These are phyloP conservation scores for Leptogaster cylindrica DNA, from an alignment of 2,888 invertebrate species.

Conservation along the genomic window DNA sequence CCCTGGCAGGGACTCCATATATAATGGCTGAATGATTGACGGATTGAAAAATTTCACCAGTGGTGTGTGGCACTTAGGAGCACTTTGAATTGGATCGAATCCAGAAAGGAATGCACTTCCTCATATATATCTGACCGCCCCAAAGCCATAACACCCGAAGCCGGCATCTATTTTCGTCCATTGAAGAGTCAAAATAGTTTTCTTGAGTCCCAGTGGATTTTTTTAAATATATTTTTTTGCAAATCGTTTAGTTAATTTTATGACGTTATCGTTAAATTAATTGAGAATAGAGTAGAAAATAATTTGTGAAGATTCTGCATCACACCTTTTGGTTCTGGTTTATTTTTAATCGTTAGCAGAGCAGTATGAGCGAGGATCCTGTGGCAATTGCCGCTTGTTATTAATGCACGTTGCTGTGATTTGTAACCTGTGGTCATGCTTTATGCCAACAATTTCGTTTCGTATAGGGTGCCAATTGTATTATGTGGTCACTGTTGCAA, in stretches of 20 bases:
- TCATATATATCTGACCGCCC: conserved; percentile 13
- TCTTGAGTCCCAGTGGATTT: too few species aligned
- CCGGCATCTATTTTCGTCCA: conserved; percentile 21
- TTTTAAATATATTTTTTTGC: conserved; percentile 29
- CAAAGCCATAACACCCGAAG: too few species aligned
- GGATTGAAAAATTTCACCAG: conserved; percentile 21
- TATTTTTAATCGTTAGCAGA: too few species aligned
- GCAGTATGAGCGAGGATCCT: too few species aligned
- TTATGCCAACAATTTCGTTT: conserved; percentile 30
- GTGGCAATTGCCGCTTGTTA: conserved; percentile 11
- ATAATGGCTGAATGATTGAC: conserved; percentile 29
- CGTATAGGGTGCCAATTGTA: conserved; percentile 37
- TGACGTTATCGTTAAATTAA: conserved; percentile 16
- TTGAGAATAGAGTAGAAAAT: conserved; percentile 16
- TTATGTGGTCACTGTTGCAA: conserved; percentile 29
- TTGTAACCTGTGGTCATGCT: conserved; percentile 2
- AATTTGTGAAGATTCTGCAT: conserved; percentile 5
- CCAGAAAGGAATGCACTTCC: conserved; percentile 38
- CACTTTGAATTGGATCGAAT: conserved; percentile 21
- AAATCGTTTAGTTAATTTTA: background rate
- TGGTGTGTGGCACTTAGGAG: conserved; percentile 26
- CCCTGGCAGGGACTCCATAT: conserved; percentile 1
- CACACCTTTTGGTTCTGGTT: conserved; percentile 1
- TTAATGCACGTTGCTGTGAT: conserved; percentile 26
- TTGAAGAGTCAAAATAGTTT: too few species aligned